Evolutionary conservation across 2,888 invertebrate species (phyloP).

Genomic region (Eupithecia pulchellata): DNA sequence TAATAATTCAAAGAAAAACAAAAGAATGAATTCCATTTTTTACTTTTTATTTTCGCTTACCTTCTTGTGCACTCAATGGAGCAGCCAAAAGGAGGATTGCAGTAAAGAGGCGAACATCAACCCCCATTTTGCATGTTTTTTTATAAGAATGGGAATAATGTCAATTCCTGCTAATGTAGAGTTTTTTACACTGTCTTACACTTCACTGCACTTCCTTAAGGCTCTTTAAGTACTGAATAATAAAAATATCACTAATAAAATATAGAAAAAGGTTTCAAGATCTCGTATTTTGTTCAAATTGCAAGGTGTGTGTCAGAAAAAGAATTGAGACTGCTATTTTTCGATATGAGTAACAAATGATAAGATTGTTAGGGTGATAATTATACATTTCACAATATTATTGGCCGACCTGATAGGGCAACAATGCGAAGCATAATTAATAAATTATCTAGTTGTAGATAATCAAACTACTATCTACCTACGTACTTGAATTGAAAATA

Average conservation of each 20-base stretch:
- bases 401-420: constrained; percentile 18
- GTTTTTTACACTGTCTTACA: not conserved
- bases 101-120: constrained; percentile 49
- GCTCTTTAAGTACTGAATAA: not conserved
- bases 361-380: constrained; percentile 58
- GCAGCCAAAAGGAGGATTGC: constrained; percentile 44
- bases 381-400: constrained; percentile 53
- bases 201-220: not conserved
- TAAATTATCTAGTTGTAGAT: constrained; percentile 10
- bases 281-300: not conserved
- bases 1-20: not conserved
- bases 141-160: not conserved
- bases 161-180: not conserved
- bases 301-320: constrained; percentile 30
- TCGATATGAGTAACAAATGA: constrained; percentile 48
- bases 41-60: constrained; percentile 39
- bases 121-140: constrained; percentile 61
- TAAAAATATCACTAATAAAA: not conserved
- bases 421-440: not conserved
- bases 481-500: not conserved
- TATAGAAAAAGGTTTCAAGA: not conserved
- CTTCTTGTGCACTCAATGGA: constrained; percentile 46
- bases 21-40: not conserved
- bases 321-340: constrained; percentile 50
- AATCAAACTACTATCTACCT: not conserved